Conservation (phyloP, 2,797 vertebrate species). For the Parauchenoglanis ngamensis region DNA sequence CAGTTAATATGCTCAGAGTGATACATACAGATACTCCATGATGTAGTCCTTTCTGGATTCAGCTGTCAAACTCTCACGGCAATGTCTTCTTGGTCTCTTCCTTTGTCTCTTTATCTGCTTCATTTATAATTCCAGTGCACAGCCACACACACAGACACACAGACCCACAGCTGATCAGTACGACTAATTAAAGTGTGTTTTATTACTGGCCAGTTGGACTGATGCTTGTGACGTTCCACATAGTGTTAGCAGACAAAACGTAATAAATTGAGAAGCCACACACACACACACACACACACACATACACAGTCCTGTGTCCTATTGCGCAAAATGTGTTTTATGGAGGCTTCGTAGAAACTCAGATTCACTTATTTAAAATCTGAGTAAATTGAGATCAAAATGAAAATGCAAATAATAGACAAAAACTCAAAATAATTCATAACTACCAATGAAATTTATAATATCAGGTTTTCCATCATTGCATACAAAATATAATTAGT, state of each 20-base stretch:
- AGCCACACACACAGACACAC: not conserved
- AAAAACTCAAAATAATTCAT: not conserved
- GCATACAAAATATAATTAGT: not conserved
- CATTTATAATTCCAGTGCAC: not conserved
- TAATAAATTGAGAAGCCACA: constrained; percentile 16
- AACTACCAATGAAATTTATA: not conserved
- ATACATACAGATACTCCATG: constrained; percentile 3
- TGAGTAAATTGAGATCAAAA: not conserved
- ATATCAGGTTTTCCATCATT: not conserved
- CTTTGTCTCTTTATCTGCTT: not conserved
- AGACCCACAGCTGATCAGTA: constrained; percentile 5
- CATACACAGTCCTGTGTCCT: not conserved
- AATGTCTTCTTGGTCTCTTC: not conserved
- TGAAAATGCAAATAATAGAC: not conserved
- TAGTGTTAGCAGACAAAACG: constrained; percentile 24
- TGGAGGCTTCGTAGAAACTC: not conserved
- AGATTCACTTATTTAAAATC: not conserved
- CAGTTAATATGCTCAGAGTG: not conserved
- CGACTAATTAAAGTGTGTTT: constrained; percentile 30
- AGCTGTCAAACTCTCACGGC: not conserved
- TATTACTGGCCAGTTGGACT: not conserved
- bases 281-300: not conserved
- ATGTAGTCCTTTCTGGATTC: constrained; percentile 1
- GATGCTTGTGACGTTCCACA: constrained; percentile 32
- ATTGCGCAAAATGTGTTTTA: not conserved